Conservation (phyloP, 2,797 vertebrate species). For the Pseudopleuronectes americanus region DNA sequence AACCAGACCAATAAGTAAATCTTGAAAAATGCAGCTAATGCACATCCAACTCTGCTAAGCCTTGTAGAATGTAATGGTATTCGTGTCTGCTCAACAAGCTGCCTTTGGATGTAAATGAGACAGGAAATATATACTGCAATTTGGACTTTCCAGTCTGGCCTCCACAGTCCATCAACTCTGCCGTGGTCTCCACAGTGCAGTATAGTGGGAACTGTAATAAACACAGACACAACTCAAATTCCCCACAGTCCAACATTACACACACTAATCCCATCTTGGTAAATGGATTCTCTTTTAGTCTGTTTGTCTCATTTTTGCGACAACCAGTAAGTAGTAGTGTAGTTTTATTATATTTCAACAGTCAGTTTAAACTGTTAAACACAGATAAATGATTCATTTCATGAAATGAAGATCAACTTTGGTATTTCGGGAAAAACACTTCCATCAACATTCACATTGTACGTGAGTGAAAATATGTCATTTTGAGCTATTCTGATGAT, state of each 20-base stretch:
- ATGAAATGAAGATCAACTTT: neutral
- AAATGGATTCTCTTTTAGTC: conserved; percentile 40
- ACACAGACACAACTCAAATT: conserved; percentile 47
- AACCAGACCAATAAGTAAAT: conserved; percentile 53
- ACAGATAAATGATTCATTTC: conserved; percentile 1
- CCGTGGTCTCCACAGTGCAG: conserved; percentile 37
- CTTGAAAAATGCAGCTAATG: conserved; percentile 19
- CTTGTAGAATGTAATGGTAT: conserved; percentile 45
- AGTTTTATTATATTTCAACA: neutral
- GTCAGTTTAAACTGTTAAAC: neutral
- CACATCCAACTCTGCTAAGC: conserved; percentile 37
- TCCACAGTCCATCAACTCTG: conserved; percentile 37
- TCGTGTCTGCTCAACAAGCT: conserved; percentile 34
- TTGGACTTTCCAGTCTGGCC: conserved; percentile 37
- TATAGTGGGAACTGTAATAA: conserved; percentile 36
- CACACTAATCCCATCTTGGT: conserved; percentile 12
- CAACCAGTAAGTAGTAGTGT: conserved; percentile 7
- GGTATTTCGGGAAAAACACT: no score
- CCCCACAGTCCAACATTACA: conserved; percentile 19
- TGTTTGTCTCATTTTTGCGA: conserved; percentile 36
- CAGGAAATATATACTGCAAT: conserved; percentile 50
- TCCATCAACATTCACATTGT: conserved; percentile 1
- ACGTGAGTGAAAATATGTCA: conserved; percentile 1
- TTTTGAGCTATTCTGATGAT: conserved; percentile 16
- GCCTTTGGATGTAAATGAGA: conserved; percentile 39